Conservation (phyloP, 2,113 vertebrate genomes). For the Muntiacus muntjak region DNA sequence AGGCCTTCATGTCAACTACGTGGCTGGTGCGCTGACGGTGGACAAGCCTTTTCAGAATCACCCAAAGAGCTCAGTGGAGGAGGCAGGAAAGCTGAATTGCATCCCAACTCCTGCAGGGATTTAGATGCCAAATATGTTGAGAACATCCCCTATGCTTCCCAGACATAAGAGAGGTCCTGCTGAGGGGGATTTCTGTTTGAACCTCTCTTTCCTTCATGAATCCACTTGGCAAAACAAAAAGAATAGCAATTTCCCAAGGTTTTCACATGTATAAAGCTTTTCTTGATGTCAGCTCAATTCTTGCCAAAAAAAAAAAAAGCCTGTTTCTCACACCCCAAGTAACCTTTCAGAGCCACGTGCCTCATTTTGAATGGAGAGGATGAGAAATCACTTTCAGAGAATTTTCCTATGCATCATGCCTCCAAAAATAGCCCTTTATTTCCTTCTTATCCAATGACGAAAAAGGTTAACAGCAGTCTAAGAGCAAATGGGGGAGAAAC, state of each 20-base stretch:
- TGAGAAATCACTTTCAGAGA: neutral
- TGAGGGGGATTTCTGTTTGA: neutral
- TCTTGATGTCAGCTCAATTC: neutral
- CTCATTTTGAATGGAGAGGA: neutral
- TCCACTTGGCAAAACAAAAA: neutral
- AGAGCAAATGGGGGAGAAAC: neutral
- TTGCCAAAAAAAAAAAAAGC: neutral
- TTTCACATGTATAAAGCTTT: neutral
- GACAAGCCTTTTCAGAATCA: neutral
- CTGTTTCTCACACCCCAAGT: neutral
- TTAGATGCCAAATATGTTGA: neutral
- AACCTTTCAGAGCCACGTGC: neutral
- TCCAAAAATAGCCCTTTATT: conserved; percentile 41
- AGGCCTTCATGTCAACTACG: neutral
- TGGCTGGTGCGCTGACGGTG: neutral
- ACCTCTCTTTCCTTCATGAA: neutral
- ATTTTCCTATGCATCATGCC: neutral
- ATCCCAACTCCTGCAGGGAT: neutral
- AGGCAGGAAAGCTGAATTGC: neutral
- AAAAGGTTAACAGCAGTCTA: conserved; percentile 1
- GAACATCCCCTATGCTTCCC: neutral
- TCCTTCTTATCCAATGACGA: neutral
- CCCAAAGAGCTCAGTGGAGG: neutral
- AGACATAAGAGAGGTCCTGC: neutral
- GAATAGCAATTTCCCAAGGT: neutral